Conservation (phyloP, 2,797 vertebrate species). For the Clarias pachynema region DNA sequence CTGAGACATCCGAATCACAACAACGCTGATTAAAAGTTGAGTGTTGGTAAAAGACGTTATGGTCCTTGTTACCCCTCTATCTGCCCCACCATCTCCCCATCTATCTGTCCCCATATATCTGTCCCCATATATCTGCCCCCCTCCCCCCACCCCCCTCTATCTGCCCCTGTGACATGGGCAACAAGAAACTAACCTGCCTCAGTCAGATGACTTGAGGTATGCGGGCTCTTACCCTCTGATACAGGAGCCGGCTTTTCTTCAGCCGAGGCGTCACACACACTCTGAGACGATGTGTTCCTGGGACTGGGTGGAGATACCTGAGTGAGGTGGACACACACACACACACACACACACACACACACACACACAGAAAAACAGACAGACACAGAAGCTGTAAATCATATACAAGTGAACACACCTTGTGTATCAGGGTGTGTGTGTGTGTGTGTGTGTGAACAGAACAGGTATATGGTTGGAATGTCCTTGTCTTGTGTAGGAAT, state of each 20-base stretch:
- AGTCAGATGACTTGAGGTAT: too few relatives aligned
- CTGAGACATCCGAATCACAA: too few relatives aligned
- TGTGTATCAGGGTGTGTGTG: constrained; percentile 3
- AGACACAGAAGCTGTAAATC: background rate
- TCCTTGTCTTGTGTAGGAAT: background rate
- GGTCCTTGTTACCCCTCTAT: too few relatives aligned
- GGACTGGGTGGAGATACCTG: constrained; percentile 52
- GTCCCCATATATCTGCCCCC: too few relatives aligned
- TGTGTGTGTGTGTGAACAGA: constrained; percentile 23
- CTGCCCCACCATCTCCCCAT: too few relatives aligned
- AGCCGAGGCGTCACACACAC: constrained; percentile 41
- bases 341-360: constrained; percentile 11
- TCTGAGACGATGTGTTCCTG: constrained; percentile 55
- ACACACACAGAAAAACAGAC: constrained; percentile 24
- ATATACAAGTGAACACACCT: constrained; percentile 1
- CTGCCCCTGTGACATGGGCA: background rate
- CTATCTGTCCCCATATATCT: too few relatives aligned
- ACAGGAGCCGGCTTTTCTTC: constrained; percentile 69
- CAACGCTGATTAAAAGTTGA: too few relatives aligned
- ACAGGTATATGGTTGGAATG: constrained; percentile 35
- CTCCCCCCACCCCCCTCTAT: background rate
- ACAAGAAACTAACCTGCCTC: too few relatives aligned
- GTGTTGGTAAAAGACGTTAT: too few relatives aligned
- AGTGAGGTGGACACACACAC: constrained; percentile 3
- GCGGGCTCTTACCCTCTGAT: constrained; percentile 72